These are phyloP conservation scores for Fragum fragum DNA, from an alignment of 2,888 invertebrate genomes.

Conservation along the genomic window DNA sequence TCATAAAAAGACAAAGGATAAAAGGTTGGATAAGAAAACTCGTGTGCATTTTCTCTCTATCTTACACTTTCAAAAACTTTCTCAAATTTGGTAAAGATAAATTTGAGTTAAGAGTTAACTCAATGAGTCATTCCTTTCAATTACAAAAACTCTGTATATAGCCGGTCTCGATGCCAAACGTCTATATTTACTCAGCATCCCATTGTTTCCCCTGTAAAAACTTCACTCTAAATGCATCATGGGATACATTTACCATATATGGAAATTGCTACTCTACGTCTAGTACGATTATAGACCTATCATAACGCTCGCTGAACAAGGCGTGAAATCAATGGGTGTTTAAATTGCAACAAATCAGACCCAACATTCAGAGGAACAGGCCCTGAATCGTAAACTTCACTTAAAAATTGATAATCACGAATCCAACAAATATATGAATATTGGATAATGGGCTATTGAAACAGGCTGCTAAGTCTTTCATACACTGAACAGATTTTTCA, in stretches of 20 bases:
- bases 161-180: conserved; percentile 24
- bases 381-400: conserved; percentile 43
- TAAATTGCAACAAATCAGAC: conserved; percentile 66
- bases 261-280: conserved; percentile 62
- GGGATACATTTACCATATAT: conserved; percentile 68
- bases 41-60: no score
- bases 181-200: conserved; percentile 67
- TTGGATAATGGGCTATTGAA: conserved; percentile 46
- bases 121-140: conserved; percentile 13
- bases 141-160: neutral
- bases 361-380: conserved; percentile 8
- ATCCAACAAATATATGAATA: conserved; percentile 31
- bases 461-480: conserved; percentile 21
- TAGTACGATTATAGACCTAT: conserved; percentile 57
- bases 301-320: conserved; percentile 43
- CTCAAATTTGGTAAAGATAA: neutral
- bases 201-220: conserved; percentile 59
- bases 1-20: no score
- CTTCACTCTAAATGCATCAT: conserved; percentile 38
- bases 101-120: conserved; percentile 13
- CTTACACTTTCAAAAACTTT: no score
- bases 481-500: conserved; percentile 52
- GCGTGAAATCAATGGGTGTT: conserved; percentile 69
- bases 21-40: no score
- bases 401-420: conserved; percentile 24